These are phyloP conservation scores for Dilophus febrilis DNA, from an alignment of 2,888 invertebrate species.

Conservation along the genomic window DNA sequence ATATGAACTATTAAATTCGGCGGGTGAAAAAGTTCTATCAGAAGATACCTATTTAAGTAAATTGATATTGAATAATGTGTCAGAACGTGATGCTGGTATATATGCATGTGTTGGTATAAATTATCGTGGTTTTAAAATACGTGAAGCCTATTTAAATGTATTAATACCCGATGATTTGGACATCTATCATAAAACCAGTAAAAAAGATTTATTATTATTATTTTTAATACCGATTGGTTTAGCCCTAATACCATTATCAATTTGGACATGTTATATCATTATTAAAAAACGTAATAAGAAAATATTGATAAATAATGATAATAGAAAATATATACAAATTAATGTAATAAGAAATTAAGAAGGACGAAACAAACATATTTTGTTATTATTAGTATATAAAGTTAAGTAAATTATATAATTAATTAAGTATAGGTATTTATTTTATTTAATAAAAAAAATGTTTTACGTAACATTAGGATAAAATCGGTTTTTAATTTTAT, in stretches of 20 bases:
- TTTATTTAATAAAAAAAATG: no score
- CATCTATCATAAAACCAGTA: background rate
- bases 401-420: no score
- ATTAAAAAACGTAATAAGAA: constrained; percentile 15
- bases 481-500: no score
- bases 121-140: constrained; percentile 23
- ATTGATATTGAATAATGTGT: constrained; percentile 22
- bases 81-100: constrained; percentile 19
- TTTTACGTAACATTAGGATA: no score
- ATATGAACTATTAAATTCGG: constrained; percentile 21
- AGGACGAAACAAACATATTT: no score
- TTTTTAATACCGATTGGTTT: constrained; percentile 26
- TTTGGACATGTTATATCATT: constrained; percentile 22
- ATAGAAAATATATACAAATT: constrained; percentile 8
- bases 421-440: no score
- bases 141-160: constrained; percentile 23
- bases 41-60: constrained; percentile 25
- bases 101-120: constrained; percentile 28
- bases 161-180: background rate
- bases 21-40: constrained; percentile 21
- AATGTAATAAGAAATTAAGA: background rate
- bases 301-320: constrained; percentile 15
- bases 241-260: constrained; percentile 21
- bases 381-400: no score
- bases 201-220: constrained; percentile 18